These are phyloP conservation scores for Andricus curvator DNA, from an alignment of 2,888 invertebrate genomes.

Conservation along the genomic window DNA sequence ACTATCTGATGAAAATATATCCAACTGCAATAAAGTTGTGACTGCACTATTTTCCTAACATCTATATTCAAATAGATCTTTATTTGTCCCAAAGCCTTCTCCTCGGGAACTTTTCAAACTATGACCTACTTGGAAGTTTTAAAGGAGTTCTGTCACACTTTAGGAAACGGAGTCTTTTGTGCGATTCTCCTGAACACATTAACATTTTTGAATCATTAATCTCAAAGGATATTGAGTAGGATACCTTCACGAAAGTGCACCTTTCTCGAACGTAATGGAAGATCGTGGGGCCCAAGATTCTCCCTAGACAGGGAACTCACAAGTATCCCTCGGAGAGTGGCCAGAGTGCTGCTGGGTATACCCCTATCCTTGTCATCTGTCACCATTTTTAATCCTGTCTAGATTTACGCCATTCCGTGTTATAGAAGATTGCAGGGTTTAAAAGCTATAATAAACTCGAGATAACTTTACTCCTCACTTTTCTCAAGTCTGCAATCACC, in stretches of 20 bases:
- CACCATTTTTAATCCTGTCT: conserved; percentile 49
- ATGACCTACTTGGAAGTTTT: conserved; percentile 5
- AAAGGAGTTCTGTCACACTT: conserved; percentile 12
- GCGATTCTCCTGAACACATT: not conserved
- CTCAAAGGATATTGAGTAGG: conserved; percentile 19
- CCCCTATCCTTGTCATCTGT: conserved; percentile 73
- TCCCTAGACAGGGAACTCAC: conserved; percentile 81
- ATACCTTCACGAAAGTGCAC: conserved; percentile 73
- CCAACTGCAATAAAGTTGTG: not conserved
- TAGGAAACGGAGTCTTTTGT: not conserved
- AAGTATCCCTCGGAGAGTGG: conserved; percentile 80
- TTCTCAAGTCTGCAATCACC: conserved; percentile 4
- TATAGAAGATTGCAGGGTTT: not conserved
- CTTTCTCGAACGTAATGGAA: conserved; percentile 72
- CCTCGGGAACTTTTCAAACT: not conserved
- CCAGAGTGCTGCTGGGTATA: conserved; percentile 79
- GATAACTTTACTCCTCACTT: conserved; percentile 10
- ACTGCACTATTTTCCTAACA: conserved; percentile 4
- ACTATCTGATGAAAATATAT: no score
- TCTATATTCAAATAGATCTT: conserved; percentile 24
- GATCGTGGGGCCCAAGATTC: conserved; percentile 80
- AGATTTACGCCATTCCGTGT: conserved; percentile 14
- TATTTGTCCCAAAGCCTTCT: conserved; percentile 4
- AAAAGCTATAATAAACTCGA: not conserved
- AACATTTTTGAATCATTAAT: not conserved